Percentiles rank a stretch among this genome's conserved stretches.
Conservation (phyloP, 2,113 vertebrate species). For the Brachypodius melanocephalos region DNA sequence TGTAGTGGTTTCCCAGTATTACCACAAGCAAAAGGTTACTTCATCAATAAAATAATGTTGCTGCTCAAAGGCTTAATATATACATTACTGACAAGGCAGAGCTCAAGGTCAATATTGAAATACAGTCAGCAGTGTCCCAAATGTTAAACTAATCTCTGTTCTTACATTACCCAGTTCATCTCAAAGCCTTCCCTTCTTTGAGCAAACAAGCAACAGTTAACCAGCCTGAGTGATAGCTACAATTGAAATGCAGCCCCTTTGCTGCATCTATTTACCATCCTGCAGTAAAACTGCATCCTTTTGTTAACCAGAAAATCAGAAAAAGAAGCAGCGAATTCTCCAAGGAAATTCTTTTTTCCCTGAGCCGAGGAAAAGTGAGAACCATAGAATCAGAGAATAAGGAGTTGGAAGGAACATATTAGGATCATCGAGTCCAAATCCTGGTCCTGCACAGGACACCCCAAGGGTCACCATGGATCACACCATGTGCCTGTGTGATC, state of each 20-base stretch:
- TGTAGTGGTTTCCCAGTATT: not conserved
- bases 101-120: slow-evolving; percentile 47
- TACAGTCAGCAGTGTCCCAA: slow-evolving; percentile 12
- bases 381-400: not conserved
- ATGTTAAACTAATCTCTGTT: slow-evolving; percentile 13
- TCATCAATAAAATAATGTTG: slow-evolving; percentile 39
- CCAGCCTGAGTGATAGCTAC: not conserved
- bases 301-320: not conserved
- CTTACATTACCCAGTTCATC: not conserved
- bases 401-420: not conserved
- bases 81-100: not conserved
- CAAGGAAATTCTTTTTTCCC: not conserved
- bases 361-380: not conserved
- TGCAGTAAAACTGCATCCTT: not conserved
- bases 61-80: not conserved
- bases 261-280: not conserved
- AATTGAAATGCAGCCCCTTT: not conserved
- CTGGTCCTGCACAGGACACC: not conserved
- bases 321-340: not conserved
- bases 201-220: not conserved
- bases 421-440: not conserved
- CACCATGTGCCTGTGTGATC: not conserved
- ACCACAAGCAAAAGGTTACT: slow-evolving; percentile 44
- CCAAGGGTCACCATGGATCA: no score
- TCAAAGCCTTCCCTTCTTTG: not conserved